These are phyloP conservation scores for Empis stercorea DNA, from an alignment of 2,888 invertebrate species.

Conservation along the genomic window DNA sequence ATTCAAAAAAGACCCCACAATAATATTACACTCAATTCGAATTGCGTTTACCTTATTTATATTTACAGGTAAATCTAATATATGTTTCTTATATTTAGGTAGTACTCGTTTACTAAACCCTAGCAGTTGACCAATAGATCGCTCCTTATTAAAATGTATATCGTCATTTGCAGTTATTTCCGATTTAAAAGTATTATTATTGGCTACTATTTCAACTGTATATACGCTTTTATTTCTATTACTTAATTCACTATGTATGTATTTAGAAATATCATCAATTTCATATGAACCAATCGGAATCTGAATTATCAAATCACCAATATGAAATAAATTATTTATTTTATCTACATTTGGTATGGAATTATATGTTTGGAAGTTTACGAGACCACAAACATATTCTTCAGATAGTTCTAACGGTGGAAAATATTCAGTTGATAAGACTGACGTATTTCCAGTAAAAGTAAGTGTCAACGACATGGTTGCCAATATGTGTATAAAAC, in stretches of 20 bases:
- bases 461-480: constrained; percentile 18
- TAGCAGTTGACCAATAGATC: constrained; percentile 5
- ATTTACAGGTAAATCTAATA: constrained; percentile 20
- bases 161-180: no score
- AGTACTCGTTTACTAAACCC: constrained; percentile 2
- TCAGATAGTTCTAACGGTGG: constrained; percentile 8
- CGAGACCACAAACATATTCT: constrained; percentile 20
- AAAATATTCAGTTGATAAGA: constrained; percentile 12
- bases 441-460: constrained; percentile 15
- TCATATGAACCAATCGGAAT: no score
- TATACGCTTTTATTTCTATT: no score
- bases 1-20: constrained; percentile 8
- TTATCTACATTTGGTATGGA: constrained; percentile 25
- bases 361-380: constrained; percentile 17
- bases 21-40: constrained; percentile 9
- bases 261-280: no score
- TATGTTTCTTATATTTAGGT: constrained; percentile 12
- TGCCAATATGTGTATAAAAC: no score
- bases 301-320: no score
- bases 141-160: no score
- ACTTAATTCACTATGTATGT: no score
- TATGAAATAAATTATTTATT: constrained; percentile 22
- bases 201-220: no score
- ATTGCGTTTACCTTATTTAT: constrained; percentile 18
- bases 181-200: no score